Evolutionary conservation across 2,797 vertebrate species (phyloP).

Genomic region (Crax fasciolata): DNA sequence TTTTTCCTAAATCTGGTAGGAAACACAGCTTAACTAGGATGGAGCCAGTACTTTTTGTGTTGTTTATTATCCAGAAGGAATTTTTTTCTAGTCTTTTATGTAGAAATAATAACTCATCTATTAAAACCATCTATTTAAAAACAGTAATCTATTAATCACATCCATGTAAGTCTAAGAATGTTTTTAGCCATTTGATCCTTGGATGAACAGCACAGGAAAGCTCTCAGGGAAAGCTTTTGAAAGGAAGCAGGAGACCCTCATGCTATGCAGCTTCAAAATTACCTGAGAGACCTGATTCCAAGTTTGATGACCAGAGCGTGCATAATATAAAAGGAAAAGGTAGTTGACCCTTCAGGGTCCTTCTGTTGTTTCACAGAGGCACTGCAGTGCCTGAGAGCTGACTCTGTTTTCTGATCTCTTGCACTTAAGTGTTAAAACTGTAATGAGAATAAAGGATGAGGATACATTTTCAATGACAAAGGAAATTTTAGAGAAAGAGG

Average conservation of each 20-base stretch:
- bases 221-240: not conserved
- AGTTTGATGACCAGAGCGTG: not conserved
- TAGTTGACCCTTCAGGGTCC: not conserved
- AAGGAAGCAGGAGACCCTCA: not conserved
- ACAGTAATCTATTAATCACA: not conserved
- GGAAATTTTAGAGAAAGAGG: not conserved
- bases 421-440: not conserved
- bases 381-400: not conserved
- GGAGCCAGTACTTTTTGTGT: not conserved
- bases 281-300: not conserved
- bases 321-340: not conserved
- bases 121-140: slow-evolving; percentile 26
- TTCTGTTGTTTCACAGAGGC: not conserved
- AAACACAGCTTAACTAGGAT: not conserved
- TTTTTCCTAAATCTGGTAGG: not conserved
- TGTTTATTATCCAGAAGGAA: not conserved
- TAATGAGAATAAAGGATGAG: not conserved
- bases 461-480: not conserved
- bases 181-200: slow-evolving; percentile 4
- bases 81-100: not conserved
- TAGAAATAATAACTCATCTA: not conserved
- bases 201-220: not conserved
- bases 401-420: not conserved
- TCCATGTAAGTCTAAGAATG: not conserved
- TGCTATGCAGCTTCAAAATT: not conserved